Evolutionary conservation across 2,888 invertebrate species (phyloP), one percentile per base, ranked within the genome.

Genomic region (Agonopterix alstromeriana): DNA sequence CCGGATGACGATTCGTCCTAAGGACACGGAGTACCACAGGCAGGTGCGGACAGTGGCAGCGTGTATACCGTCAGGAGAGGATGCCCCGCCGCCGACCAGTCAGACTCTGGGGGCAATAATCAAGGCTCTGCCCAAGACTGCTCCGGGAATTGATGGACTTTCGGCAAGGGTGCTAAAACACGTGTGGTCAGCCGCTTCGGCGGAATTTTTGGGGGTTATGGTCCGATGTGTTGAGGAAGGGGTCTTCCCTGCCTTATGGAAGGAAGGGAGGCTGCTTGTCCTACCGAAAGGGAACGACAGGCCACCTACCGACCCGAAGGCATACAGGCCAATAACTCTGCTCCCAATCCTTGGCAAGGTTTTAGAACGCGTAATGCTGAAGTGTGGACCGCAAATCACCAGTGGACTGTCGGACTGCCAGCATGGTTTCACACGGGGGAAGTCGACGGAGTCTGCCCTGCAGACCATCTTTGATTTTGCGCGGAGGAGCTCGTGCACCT

Each of bases 401-500:
- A 11, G 12, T 3, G 14, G 42, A 7, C 8, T 42, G 2, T 42
- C 42, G 12, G 42, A 42, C 10, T 12, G 8, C 11, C 42, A 42
- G 12, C 42, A 42, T 42, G 42, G 42, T 2, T 42, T 42, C 8
- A 11, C 3, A 3, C 42, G 42, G 5, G 42, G 42, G 10, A n/a
- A 11, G 11, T 42, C 42, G 3, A 42, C 42, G 12, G 27, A 27
- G 27, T 27, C 27, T 27, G 27, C 27, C 2, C 56, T 55, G 58
- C 50, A 46, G 27, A 27, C 27, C 1, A 27, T 27, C 7, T 27
- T 27, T 7, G 7, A 27, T 1, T 5, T 27, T 5, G 27, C 27
- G 27, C 27, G 27, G 27, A 7, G 7, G 27, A 27, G 27, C 27
- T 27, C 27, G 27, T 27, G 27, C 27, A 5, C 27, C 1, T 70